Percentiles rank a stretch among this genome's conserved stretches.
Evolutionary conservation across 1,140 invertebrate species (phyloP).

Genomic region (Drosophila triauraria): DNA sequence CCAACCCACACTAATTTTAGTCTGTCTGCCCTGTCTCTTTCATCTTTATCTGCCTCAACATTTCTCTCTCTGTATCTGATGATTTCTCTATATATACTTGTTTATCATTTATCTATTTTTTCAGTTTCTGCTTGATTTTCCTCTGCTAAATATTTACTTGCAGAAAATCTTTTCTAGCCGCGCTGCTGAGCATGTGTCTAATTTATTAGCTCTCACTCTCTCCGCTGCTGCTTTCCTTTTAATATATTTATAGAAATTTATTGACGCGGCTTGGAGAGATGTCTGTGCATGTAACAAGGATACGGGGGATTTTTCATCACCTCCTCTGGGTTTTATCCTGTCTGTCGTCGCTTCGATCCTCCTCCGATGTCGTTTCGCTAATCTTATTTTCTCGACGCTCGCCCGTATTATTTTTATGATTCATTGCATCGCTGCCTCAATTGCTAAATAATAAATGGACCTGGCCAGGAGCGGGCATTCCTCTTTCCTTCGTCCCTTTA

Average conservation of each 20-base stretch:
- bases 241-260: conserved; percentile 66
- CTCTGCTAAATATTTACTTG: conserved; percentile 65
- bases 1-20: conserved; percentile 68
- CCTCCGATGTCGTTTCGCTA: conserved; percentile 20
- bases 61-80: conserved; percentile 55
- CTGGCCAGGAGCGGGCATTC: neutral
- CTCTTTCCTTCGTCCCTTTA: conserved; percentile 1
- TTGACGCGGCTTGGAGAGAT: conserved; percentile 25
- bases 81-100: conserved; percentile 51
- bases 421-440: conserved; percentile 21
- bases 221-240: conserved; percentile 14
- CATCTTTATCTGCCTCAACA: conserved; percentile 11
- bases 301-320: conserved; percentile 21
- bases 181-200: conserved; percentile 50
- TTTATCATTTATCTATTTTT: conserved; percentile 31
- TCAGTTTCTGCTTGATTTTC: conserved; percentile 11
- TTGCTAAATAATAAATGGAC: conserved; percentile 37
- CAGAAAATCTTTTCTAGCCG: conserved; percentile 37
- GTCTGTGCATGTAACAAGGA: neutral
- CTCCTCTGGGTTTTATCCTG: neutral
- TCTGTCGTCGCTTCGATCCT: conserved; percentile 13
- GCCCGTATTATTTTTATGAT: conserved; percentile 39
- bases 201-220: conserved; percentile 67
- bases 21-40: conserved; percentile 48
- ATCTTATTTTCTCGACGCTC: conserved; percentile 34